Evolutionary conservation across 2,113 vertebrate species (phyloP), one percentile per base, ranked within the genome.

Genomic region (Chascanopsetta lugubris): DNA sequence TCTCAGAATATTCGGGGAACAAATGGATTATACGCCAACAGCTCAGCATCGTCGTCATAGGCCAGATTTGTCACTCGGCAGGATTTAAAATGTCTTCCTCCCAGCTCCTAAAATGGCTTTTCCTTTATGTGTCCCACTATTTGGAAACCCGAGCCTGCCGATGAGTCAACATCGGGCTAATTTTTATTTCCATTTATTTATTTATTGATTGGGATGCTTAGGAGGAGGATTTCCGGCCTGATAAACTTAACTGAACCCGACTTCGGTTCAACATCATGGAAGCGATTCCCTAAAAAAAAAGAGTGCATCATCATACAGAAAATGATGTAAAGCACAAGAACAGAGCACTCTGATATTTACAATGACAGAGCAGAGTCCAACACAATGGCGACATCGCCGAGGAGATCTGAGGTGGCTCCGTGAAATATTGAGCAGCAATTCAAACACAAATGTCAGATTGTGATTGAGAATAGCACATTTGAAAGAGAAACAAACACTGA

Each of bases 381-480:
- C 62, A 61, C 70, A 77, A 55, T 51, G 53, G 25, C 40, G 67
- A 59, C 46, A n/a, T 71, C 51, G 49, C 46, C 2, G 25, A 75
- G 61, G 27, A 75, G 61, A 84, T 81, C 67, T 80, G 27, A 72
- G 63, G 61, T 69, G 60, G 58, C 69, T 30, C 57, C 69, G 79
- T 88, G 34, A 84, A 86, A 84, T 76, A 89, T 85, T 82, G 42
- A 83, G 42, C 69, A 36, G 53, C 27, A 13, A 69, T 77, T 85
- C 61, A 78, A 67, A 74, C 24, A 25, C 29, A 59, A 24, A 58
- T 24, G 74, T 81, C 75, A 64, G 47, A 27, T 25, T 67, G 57
- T 77, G 72, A 79, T 79, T 66, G 48, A 80, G 79, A 82, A 65
- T 36, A 68, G 53, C 70, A 24, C 27, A 56, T 69, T 67, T 87